A percentile compares a stretch with the other conserved stretches of the same genome.
Conservation (phyloP, 2,888 invertebrate genomes). For the Caenorhabditis sp. region DNA sequence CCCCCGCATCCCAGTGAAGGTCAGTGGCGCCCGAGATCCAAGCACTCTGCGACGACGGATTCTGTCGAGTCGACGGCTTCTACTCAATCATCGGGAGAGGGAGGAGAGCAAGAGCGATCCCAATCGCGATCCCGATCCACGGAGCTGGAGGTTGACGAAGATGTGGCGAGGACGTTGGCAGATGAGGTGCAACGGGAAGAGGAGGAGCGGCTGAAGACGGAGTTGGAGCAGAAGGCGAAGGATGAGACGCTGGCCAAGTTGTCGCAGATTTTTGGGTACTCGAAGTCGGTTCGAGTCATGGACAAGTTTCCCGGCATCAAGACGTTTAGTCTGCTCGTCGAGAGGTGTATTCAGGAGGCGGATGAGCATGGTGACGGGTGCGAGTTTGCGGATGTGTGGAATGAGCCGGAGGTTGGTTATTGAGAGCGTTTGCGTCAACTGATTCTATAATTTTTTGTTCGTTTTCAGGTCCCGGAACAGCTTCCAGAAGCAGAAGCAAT, state of each 20-base stretch:
- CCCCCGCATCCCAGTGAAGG: slow-evolving; percentile 6
- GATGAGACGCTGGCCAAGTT: slow-evolving; percentile 59
- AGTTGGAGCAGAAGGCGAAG: slow-evolving; percentile 32
- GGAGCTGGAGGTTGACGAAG: slow-evolving; percentile 23
- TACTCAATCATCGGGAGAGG: too few species aligned
- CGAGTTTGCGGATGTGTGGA: slow-evolving; percentile 48
- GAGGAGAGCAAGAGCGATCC: too few species aligned
- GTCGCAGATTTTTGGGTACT: slow-evolving; percentile 66
- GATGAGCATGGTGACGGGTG: slow-evolving; percentile 39
- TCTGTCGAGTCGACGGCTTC: slow-evolving; percentile 44
- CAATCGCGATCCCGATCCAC: too few species aligned
- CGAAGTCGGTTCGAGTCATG: slow-evolving; percentile 63
- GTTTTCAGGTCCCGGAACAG: not conserved
- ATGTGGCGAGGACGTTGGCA: slow-evolving; percentile 26
- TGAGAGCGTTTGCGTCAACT: not conserved
- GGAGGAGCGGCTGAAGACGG: slow-evolving; percentile 6
- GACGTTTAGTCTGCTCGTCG: slow-evolving; percentile 54
- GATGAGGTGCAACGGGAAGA: slow-evolving; percentile 25
- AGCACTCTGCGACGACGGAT: slow-evolving; percentile 39
- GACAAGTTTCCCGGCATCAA: slow-evolving; percentile 47
- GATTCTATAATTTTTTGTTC: not conserved
- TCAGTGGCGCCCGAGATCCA: not conserved
- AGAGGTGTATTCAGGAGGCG: slow-evolving; percentile 59
- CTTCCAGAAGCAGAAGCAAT: too few species aligned
- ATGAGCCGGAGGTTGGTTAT: not conserved